These are phyloP conservation scores for Peromyscus californicus DNA, from an alignment of 2,113 vertebrate species.

Conservation along the genomic window DNA sequence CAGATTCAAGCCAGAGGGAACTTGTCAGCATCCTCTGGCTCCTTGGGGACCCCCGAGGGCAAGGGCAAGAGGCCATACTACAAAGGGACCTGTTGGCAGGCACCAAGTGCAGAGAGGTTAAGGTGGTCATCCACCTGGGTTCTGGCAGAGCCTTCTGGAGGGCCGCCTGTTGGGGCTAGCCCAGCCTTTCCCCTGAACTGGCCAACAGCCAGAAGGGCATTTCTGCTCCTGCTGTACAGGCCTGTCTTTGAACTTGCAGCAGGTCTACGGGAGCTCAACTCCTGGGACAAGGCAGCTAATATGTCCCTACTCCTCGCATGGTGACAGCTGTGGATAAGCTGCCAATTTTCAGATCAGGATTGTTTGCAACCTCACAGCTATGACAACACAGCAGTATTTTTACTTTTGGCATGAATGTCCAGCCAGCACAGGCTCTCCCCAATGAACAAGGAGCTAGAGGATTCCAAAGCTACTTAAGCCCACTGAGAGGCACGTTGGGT, in stretches of 20 bases:
- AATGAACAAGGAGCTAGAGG: neutral
- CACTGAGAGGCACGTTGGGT: no score
- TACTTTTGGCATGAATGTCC: neutral
- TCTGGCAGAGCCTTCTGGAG: neutral
- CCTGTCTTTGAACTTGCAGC: neutral
- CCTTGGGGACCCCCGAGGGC: neutral
- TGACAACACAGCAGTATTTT: neutral
- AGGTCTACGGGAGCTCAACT: neutral
- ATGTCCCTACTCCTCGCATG: no score
- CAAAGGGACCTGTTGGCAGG: neutral
- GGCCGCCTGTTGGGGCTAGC: no score
- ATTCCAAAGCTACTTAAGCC: neutral
- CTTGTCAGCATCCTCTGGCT: neutral
- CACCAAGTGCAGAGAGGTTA: neutral
- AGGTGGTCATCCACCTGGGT: accelerated
- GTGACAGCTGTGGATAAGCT: neutral
- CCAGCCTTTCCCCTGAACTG: neutral
- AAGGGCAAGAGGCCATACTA: neutral
- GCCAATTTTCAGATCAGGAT: neutral
- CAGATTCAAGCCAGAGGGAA: neutral
- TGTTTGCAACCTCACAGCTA: neutral
- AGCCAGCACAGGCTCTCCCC: neutral
- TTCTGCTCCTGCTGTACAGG: neutral
- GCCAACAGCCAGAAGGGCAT: neutral
- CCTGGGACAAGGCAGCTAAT: neutral